Percentiles rank a stretch among this genome's conserved stretches.
phyloP scores from a whole-genome alignment of 2,888 invertebrate genomes.

The Dynastes tityus region DNA sequence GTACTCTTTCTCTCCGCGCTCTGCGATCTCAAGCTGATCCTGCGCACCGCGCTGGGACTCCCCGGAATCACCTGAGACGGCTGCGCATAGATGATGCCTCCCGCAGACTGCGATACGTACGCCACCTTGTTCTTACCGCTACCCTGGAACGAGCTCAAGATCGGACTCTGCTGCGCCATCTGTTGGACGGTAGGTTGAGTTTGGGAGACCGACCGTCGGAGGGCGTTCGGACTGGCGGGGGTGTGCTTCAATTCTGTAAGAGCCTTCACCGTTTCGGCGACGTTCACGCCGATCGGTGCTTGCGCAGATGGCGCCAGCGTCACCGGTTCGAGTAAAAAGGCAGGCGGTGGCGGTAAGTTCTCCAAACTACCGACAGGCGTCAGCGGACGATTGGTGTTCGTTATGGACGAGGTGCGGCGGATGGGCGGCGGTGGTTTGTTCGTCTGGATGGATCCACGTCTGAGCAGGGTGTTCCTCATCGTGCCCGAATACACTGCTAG shows the following conservation, averaged over 20 bases:
- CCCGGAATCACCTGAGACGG: conserved; percentile 71
- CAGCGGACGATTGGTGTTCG: conserved; percentile 67
- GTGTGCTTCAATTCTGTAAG: conserved; percentile 89
- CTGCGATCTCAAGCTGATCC: conserved; percentile 74
- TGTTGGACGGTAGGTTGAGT: conserved; percentile 59
- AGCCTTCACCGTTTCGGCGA: conserved; percentile 90
- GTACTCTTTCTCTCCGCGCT: conserved; percentile 75
- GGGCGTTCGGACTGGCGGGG: conserved; percentile 87
- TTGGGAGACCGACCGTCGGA: conserved; percentile 73
- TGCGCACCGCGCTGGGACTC: conserved; percentile 72
- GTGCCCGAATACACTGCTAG: conserved; percentile 65
- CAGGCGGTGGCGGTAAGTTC: conserved; percentile 83
- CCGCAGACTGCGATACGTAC: conserved; percentile 67
- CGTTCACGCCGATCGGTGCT: conserved; percentile 73
- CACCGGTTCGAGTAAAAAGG: conserved; percentile 78
- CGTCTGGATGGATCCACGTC: conserved; percentile 75
- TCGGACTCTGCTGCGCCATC: conserved; percentile 60
- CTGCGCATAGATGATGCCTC: conserved; percentile 73
- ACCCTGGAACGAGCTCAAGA: conserved; percentile 68
- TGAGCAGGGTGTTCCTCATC: conserved; percentile 70
- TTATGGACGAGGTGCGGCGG: conserved; percentile 82
- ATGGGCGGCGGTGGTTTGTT: conserved; percentile 88
- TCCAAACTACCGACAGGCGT: conserved; percentile 71
- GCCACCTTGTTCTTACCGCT: conserved; percentile 65
- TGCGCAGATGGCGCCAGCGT: conserved; percentile 32